Conservation (phyloP, 2,888 invertebrate species). For the Chydorus sphaericus region DNA sequence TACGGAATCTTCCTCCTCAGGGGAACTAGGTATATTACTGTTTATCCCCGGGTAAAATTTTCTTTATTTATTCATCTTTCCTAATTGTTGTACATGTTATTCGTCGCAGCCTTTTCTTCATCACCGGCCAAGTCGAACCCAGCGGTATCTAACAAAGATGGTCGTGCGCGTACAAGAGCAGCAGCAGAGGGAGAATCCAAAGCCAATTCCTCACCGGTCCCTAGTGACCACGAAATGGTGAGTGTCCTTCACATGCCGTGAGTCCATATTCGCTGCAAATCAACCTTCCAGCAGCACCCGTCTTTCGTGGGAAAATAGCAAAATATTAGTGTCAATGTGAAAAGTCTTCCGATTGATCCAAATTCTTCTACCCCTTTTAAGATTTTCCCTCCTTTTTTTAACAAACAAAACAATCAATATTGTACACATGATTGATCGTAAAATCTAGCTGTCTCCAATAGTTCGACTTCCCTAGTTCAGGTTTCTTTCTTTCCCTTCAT, state of each 20-base stretch:
- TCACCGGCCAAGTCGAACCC: neutral
- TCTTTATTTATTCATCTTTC: neutral
- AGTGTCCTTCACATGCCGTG: slow-evolving; percentile 1
- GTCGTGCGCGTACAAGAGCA: neutral
- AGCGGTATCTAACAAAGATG: neutral
- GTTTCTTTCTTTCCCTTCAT: no score
- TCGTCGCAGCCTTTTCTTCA: neutral
- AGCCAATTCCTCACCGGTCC: neutral
- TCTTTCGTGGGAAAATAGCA: no score
- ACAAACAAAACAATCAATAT: no score
- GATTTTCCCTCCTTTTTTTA: neutral
- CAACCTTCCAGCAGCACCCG: neutral
- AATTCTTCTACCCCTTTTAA: neutral
- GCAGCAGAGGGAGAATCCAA: neutral
- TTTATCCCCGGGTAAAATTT: neutral
- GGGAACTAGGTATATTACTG: slow-evolving; percentile 15
- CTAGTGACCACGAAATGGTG: slow-evolving; percentile 2
- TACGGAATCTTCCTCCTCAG: slow-evolving; percentile 79
- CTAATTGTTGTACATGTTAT: neutral
- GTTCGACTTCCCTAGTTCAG: no score
- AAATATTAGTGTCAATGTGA: neutral
- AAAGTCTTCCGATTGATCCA: neutral
- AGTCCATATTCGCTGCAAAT: neutral
- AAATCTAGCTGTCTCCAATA: no score
- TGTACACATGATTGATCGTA: no score